Evolutionary conservation across 2,113 vertebrate species (phyloP).

Genomic region (Corynorhinus townsendii): DNA sequence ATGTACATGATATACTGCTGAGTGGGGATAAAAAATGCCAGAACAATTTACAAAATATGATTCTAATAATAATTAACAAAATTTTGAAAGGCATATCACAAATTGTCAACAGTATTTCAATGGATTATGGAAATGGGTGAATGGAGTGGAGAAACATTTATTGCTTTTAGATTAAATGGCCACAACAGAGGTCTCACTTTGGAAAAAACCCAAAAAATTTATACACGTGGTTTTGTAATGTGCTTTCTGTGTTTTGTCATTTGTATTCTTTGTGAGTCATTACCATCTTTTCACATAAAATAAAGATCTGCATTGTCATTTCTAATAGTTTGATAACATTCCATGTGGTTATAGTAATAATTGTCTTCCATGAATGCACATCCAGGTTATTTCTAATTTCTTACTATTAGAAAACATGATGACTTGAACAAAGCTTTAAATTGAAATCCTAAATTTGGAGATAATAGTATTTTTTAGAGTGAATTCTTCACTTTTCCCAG

Average conservation of each 20-base stretch:
- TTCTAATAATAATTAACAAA: background rate
- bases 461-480: background rate
- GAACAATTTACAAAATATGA: background rate
- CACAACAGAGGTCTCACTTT: background rate
- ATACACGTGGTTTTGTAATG: background rate
- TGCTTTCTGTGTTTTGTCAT: background rate
- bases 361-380: background rate
- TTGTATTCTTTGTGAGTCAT: background rate
- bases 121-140: background rate
- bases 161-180: background rate
- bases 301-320: background rate
- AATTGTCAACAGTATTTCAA: background rate
- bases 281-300: background rate
- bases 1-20: background rate
- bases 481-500: background rate
- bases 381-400: constrained; percentile 18
- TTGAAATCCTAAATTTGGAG: constrained; percentile 2
- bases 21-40: background rate
- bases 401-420: background rate
- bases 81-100: background rate
- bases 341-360: background rate
- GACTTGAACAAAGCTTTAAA: background rate
- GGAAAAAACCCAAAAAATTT: constrained; percentile 11
- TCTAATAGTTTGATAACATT: constrained; percentile 10
- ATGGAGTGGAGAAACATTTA: background rate